Evolutionary conservation across 2,888 invertebrate species (phyloP).

Genomic region (Tipula confusa): DNA sequence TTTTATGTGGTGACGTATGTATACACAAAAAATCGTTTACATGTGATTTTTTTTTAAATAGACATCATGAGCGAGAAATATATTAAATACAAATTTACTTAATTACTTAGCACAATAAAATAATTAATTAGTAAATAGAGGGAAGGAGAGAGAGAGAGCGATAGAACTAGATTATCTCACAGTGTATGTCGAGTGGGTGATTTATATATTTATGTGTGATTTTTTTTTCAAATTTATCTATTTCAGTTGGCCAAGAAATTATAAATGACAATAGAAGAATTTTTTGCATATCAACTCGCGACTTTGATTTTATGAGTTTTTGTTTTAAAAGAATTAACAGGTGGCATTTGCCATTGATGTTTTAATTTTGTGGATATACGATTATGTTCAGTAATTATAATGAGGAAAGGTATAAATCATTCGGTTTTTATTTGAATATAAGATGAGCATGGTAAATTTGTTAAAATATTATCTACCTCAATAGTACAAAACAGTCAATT

Average conservation of each 20-base stretch:
- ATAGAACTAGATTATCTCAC: too few species aligned
- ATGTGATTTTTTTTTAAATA: background rate
- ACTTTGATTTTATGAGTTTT: background rate
- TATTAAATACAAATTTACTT: background rate
- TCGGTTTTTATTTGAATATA: too few species aligned
- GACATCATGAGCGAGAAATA: background rate
- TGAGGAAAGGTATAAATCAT: background rate
- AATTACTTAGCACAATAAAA: background rate
- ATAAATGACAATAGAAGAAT: conserved; percentile 4
- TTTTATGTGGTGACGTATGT: background rate
- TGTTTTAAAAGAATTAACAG: background rate
- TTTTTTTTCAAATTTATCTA: background rate
- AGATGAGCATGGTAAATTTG: too few species aligned
- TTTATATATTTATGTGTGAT: background rate
- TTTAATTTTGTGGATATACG: background rate
- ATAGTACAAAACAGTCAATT: too few species aligned
- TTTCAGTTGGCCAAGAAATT: background rate
- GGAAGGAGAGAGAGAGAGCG: background rate
- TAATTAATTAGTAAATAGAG: background rate
- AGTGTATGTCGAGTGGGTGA: conserved; percentile 4
- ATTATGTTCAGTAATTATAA: background rate
- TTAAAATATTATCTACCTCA: too few species aligned
- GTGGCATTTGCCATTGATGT: background rate
- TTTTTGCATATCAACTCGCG: background rate
- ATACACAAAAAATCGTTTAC: background rate